Evolutionary conservation across 2,888 invertebrate species (phyloP).

Genomic region (Nephrotoma flavescens): DNA sequence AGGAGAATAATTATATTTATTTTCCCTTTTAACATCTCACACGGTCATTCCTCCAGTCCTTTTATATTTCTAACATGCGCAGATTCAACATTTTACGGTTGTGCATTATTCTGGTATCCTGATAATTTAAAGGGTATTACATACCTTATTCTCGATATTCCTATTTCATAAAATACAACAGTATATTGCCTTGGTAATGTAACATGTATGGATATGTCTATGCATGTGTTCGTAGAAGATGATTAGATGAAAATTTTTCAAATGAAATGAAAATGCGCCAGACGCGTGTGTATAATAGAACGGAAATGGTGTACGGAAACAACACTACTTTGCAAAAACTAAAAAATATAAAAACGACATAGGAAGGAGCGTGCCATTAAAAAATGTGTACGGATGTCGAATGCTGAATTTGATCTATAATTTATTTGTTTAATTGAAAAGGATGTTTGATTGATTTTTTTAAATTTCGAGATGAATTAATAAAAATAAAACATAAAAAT

Average conservation of each 20-base stretch:
- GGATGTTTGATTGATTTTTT: background rate
- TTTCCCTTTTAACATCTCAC: background rate
- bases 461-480: background rate
- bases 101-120: background rate
- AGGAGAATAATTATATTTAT: background rate
- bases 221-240: background rate
- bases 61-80: background rate
- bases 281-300: background rate
- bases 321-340: background rate
- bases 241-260: background rate
- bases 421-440: background rate
- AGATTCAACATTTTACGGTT: background rate
- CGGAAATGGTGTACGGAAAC: background rate
- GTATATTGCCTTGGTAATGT: background rate
- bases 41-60: background rate
- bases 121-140: slow-evolving; percentile 3
- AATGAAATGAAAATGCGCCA: background rate
- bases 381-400: background rate
- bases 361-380: background rate
- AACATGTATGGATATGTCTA: background rate
- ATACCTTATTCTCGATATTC: background rate
- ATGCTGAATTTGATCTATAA: background rate
- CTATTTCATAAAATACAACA: background rate
- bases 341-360: background rate
- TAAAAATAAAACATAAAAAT: background rate